Evolutionary conservation across 2,888 invertebrate species (phyloP), one percentile per base, ranked within the genome.

Genomic region (Arctia plantaginis): DNA sequence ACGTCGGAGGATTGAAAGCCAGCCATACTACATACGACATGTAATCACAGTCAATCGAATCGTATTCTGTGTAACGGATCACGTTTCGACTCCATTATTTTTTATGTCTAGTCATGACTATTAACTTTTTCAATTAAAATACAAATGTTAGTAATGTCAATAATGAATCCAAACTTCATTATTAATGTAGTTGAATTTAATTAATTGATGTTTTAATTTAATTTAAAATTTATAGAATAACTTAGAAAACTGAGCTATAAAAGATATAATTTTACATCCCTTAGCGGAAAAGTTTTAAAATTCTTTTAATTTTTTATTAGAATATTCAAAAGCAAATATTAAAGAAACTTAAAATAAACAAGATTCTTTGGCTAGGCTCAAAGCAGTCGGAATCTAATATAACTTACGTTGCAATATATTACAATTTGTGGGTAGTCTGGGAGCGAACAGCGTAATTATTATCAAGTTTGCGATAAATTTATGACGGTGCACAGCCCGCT

Each of bases 381-480:
- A 70, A 78, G 85, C 79, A 72, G 66, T 79, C 35, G 73, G 76
- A 70, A 73, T 73, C 73, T 82, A 76, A 80, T 85, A 82, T 84
- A 86, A 87, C 84, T 85, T 83, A 77, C 80, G 79, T 77, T 83
- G 86, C 87, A 89, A 91, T 92, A 91, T 91, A 92, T 91, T 88
- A 90, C 87, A 92, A 91, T 91, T 91, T 92, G 90, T 85, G 91
- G 91, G 86, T 89, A 90, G 88, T 90, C 91, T 83, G 87, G 82
- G 84, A 88, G 85, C 87, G 82, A 80, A 86, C 86, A 82, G 79
- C 87, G 93, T 94, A 94, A 94, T 94, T 94, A 94, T 94, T 94
- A 94, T 92, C 92, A 94, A 93, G 92, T 94, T 93, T 91, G 93
- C 88, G 85, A 90, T 90, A 90, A 91, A 92, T 93, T 93, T 92